Percentiles rank a stretch among this genome's conserved stretches.
Conservation (phyloP, 2,888 invertebrate species). For the Parochlus steinenii region DNA sequence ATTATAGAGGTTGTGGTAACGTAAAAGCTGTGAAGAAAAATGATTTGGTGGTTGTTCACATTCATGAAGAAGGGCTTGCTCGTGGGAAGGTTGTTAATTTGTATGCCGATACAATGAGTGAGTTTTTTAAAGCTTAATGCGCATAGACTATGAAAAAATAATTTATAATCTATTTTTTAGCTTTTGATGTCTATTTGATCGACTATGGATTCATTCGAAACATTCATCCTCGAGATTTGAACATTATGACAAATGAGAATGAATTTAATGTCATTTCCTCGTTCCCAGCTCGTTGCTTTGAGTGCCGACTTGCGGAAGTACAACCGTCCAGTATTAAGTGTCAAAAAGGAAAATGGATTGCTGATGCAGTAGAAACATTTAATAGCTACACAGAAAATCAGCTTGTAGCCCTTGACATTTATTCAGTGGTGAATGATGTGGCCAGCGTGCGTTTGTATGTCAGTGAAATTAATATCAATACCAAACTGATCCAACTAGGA, state of each 20-base stretch:
- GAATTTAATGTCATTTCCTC: neutral
- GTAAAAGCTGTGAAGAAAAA: too few species aligned
- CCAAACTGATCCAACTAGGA: conserved; percentile 41
- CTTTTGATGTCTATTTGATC: conserved; percentile 48
- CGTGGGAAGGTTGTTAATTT: too few species aligned
- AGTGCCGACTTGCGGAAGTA: conserved; percentile 52
- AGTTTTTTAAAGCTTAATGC: too few species aligned
- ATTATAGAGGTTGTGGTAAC: neutral
- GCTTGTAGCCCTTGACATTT: conserved; percentile 28
- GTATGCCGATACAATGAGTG: too few species aligned
- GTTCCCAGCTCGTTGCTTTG: conserved; percentile 45
- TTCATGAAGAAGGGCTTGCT: too few species aligned
- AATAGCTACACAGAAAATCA: neutral
- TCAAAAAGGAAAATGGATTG: conserved; percentile 43
- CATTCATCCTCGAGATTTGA: conserved; percentile 32
- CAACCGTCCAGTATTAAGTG: conserved; percentile 46
- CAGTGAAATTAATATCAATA: conserved; percentile 38
- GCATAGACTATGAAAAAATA: too few species aligned
- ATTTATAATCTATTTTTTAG: too few species aligned
- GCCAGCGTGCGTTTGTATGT: conserved; percentile 46
- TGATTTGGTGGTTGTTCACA: too few species aligned
- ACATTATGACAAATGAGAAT: conserved; percentile 25
- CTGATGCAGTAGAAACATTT: conserved; percentile 30
- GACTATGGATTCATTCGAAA: conserved; percentile 54
- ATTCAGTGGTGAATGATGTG: conserved; percentile 63